Conservation (phyloP, 2,113 vertebrate genomes). For the Takifugu bimaculatus region DNA sequence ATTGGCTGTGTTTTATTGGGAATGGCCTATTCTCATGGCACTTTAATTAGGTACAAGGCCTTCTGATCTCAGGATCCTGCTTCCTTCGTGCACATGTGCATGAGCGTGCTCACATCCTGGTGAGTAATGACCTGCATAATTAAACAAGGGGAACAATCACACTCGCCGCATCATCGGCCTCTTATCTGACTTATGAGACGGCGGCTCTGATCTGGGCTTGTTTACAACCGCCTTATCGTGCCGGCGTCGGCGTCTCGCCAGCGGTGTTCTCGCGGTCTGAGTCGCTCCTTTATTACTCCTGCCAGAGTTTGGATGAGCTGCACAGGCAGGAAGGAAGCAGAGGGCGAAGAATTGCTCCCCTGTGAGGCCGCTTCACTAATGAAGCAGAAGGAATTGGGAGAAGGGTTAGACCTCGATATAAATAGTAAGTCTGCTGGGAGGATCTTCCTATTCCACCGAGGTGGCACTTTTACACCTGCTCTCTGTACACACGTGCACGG, state of each 20-base stretch:
- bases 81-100: not conserved
- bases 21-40: slow-evolving; percentile 1
- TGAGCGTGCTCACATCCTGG: not conserved
- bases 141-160: slow-evolving; percentile 31
- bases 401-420: slow-evolving; percentile 37
- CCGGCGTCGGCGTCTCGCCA: not conserved
- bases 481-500: slow-evolving; percentile 5
- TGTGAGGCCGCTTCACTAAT: slow-evolving; percentile 36
- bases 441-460: slow-evolving; percentile 30
- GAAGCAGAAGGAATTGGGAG: slow-evolving; percentile 15
- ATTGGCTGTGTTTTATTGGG: slow-evolving; percentile 4
- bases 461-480: slow-evolving; percentile 39
- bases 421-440: slow-evolving; percentile 43
- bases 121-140: slow-evolving; percentile 30
- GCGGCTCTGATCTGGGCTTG: slow-evolving; percentile 7
- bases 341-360: slow-evolving; percentile 26
- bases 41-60: not conserved
- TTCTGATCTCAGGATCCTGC: slow-evolving; percentile 4
- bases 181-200: slow-evolving; percentile 25
- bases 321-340: slow-evolving; percentile 20
- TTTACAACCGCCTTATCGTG: slow-evolving; percentile 13
- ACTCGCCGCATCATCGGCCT: slow-evolving; percentile 17
- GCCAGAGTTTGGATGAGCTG: slow-evolving; percentile 32
- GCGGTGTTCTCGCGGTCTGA: slow-evolving; percentile 35
- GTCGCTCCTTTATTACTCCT: slow-evolving; percentile 47